phyloP scores from a whole-genome alignment of 2,113 vertebrate species.

The Microtus pennsylvanicus region DNA sequence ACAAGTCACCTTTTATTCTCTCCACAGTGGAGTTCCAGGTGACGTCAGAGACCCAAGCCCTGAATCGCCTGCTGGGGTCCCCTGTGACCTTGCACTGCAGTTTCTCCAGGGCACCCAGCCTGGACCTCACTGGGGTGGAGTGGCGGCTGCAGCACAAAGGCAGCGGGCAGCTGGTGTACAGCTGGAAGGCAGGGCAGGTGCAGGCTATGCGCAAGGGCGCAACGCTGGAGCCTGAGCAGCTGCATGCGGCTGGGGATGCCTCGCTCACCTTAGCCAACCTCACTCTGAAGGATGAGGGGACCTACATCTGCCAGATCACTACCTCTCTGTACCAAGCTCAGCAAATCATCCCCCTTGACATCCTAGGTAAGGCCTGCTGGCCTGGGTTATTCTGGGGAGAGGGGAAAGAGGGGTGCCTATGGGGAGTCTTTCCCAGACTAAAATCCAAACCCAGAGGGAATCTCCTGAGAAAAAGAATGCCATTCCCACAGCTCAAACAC shows the following conservation, averaged over 20 bases:
- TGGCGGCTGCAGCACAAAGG: conserved; percentile 92
- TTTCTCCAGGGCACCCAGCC: conserved; percentile 85
- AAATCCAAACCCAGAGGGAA: neutral
- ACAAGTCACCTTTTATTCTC: neutral
- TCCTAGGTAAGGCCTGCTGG: conserved; percentile 85
- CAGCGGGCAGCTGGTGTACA: conserved; percentile 85
- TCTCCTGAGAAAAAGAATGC: neutral
- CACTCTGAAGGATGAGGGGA: conserved; percentile 87
- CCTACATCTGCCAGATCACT: conserved; percentile 89
- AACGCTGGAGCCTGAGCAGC: conserved; percentile 69
- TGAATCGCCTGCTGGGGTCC: conserved; percentile 80
- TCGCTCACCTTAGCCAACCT: conserved; percentile 85
- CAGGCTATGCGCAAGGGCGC: conserved; percentile 78
- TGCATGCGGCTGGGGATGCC: conserved; percentile 83
- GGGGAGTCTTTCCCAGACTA: neutral
- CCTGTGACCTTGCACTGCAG: conserved; percentile 87
- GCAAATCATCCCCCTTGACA: conserved; percentile 86
- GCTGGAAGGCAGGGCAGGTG: conserved; percentile 60
- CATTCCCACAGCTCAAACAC: neutral
- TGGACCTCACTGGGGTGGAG: conserved; percentile 82
- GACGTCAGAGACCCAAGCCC: conserved; percentile 84
- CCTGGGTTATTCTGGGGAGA: neutral
- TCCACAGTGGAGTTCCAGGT: conserved; percentile 90
- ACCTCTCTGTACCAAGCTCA: conserved; percentile 85
- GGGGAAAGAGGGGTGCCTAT: neutral